Conservation (phyloP, 2,888 invertebrate genomes). For the Ernsta delagoae region DNA sequence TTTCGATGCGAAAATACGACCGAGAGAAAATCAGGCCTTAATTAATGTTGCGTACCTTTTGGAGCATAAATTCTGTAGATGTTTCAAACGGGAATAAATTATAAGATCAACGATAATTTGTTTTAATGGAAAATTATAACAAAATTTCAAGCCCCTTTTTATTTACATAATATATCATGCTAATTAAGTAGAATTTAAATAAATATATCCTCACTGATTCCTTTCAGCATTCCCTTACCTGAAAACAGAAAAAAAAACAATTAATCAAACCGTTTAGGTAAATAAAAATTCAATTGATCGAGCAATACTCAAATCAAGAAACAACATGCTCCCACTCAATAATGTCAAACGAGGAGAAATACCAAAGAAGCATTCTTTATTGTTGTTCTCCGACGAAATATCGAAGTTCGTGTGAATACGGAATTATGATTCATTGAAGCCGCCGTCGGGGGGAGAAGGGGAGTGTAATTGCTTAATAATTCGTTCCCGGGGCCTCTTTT, state of each 20-base stretch:
- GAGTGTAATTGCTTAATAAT: conserved; percentile 39
- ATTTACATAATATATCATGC: no score
- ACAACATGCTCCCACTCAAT: neutral
- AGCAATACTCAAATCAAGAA: neutral
- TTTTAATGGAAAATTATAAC: neutral
- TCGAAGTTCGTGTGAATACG: conserved; percentile 24
- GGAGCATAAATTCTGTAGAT: neutral
- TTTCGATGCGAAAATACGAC: neutral
- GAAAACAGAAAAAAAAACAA: neutral
- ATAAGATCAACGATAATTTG: neutral
- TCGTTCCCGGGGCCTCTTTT: conserved; percentile 25
- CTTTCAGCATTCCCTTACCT: neutral
- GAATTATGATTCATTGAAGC: conserved; percentile 26
- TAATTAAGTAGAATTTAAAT: no score
- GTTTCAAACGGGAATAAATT: neutral
- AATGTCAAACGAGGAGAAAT: conserved; percentile 7
- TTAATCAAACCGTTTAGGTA: neutral
- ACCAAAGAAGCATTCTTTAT: neutral
- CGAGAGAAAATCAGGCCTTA: neutral
- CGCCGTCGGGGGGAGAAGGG: neutral
- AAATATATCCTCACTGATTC: no score
- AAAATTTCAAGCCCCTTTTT: no score
- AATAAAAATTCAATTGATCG: neutral
- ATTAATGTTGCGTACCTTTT: conserved; percentile 2
- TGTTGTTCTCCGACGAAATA: conserved; percentile 6